Base-by-base conservation (phyloP, 2,797 vertebrate genomes). In the Scolopax rusticola region DNA sequence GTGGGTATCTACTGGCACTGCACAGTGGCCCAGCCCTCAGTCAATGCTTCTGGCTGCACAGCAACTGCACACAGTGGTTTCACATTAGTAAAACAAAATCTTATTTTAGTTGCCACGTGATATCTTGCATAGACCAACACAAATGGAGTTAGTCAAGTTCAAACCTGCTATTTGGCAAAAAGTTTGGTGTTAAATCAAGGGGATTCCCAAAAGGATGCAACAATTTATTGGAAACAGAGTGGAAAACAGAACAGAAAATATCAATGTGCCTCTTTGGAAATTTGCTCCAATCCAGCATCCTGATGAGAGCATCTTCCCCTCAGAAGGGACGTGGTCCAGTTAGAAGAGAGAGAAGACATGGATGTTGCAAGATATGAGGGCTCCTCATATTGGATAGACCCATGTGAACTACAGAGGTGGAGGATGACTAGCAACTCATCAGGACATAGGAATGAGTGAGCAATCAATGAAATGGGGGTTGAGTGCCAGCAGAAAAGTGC, bases 351-450 rank as follows among this genome's bases (percentile, higher is more conserved):
- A 47, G 43, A 71, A 65, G 32, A 28, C 12, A 50, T 0, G 1
- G 18, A 32, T 41, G 14, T 11, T 25, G 25, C n/a, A 28, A 70
- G 8, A 12, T 56, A 27, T 2, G 11, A 12, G 8, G 5, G 9
- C 30, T 84, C 6, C 40, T 93, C 23, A 38, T 20, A 30, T 0
- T 30, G 30, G n/a, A 56, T 9, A 83, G 43, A 70, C 17, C 28
- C 38, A 68, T 0, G 0, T 12, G 40, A 24, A 75, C 15, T 20
- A 12, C 0, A 0, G 60, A 84, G 51, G 19, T 57, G 25, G 21
- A 69, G 23, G 59, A 73, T 21, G 4, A 32, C 28, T 74, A 56
- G 18, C 13, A 30, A 5, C 15, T 69, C 50, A 32, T 6, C 33
- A 24, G n/a, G 38, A 54, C 40, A 67, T 12, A 16, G 12, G 23